Evolutionary conservation across 2,888 invertebrate species (phyloP).

Genomic region (Venusia cambrica): DNA sequence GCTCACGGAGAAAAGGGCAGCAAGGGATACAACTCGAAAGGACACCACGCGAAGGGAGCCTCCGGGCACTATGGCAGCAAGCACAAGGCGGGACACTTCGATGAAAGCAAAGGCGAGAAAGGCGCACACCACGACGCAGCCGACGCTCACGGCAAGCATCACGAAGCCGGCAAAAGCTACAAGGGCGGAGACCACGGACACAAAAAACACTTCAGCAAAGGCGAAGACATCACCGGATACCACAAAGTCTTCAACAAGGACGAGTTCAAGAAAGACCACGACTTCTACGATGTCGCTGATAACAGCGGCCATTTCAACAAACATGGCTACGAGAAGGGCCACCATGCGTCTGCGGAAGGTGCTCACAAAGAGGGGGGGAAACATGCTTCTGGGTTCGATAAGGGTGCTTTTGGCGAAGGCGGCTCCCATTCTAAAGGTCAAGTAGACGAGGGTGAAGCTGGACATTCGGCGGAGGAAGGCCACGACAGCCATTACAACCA

Average conservation of each 20-base stretch:
- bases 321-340: slow-evolving; percentile 78
- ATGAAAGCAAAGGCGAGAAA: slow-evolving; percentile 76
- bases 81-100: slow-evolving; percentile 75
- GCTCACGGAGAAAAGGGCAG: slow-evolving; percentile 79
- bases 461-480: slow-evolving; percentile 80
- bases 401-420: slow-evolving; percentile 75
- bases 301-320: slow-evolving; percentile 84
- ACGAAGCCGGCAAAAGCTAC: slow-evolving; percentile 73
- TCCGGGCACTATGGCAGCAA: slow-evolving; percentile 78
- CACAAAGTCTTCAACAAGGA: slow-evolving; percentile 88
- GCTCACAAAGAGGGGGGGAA: slow-evolving; percentile 79
- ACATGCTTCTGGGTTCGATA: slow-evolving; percentile 74
- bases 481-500: slow-evolving; percentile 78
- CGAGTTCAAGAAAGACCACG: slow-evolving; percentile 88
- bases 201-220: slow-evolving; percentile 84
- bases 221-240: slow-evolving; percentile 85
- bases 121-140: slow-evolving; percentile 77
- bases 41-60: slow-evolving; percentile 78
- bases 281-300: slow-evolving; percentile 87
- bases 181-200: slow-evolving; percentile 81
- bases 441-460: slow-evolving; percentile 72
- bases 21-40: slow-evolving; percentile 77
- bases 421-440: slow-evolving; percentile 82
- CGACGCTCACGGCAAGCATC: slow-evolving; percentile 77
- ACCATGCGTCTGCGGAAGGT: slow-evolving; percentile 79